Evolutionary conservation across 2,888 invertebrate species (phyloP).

Genomic region (Elmis aenea): DNA sequence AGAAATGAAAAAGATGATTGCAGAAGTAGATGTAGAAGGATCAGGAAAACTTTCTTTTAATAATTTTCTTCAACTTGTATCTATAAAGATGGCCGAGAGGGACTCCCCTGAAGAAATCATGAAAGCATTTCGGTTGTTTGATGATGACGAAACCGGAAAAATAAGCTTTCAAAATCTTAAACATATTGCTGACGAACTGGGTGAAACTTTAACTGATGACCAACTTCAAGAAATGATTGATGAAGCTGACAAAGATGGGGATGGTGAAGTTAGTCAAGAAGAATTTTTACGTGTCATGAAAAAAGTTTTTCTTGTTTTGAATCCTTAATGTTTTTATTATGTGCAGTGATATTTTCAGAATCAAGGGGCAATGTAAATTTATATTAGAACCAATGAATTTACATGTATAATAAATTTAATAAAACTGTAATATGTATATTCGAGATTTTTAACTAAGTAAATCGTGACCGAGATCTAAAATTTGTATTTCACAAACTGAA

Average conservation of each 20-base stretch:
- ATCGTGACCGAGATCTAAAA: too few species aligned
- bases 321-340: too few species aligned
- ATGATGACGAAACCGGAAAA: conserved; percentile 93
- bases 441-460: too few species aligned
- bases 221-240: conserved; percentile 96
- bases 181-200: conserved; percentile 90
- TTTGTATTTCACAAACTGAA: too few species aligned
- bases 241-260: conserved; percentile 93
- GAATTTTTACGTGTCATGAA: conserved; percentile 97
- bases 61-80: conserved; percentile 85
- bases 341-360: too few species aligned
- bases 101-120: conserved; percentile 93
- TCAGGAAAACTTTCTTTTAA: conserved; percentile 81
- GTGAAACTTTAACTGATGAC: conserved; percentile 94
- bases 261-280: conserved; percentile 91
- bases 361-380: too few species aligned
- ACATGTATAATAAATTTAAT: too few species aligned
- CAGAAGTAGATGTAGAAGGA: conserved; percentile 83
- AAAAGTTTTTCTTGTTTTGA: too few species aligned
- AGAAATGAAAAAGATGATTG: conserved; percentile 92
- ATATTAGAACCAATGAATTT: too few species aligned
- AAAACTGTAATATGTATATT: too few species aligned
- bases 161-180: conserved; percentile 93
- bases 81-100: conserved; percentile 90
- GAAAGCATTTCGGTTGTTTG: conserved; percentile 96